phyloP scores from a whole-genome alignment of 2,113 vertebrate genomes.

The Pelmatolapia mariae region DNA sequence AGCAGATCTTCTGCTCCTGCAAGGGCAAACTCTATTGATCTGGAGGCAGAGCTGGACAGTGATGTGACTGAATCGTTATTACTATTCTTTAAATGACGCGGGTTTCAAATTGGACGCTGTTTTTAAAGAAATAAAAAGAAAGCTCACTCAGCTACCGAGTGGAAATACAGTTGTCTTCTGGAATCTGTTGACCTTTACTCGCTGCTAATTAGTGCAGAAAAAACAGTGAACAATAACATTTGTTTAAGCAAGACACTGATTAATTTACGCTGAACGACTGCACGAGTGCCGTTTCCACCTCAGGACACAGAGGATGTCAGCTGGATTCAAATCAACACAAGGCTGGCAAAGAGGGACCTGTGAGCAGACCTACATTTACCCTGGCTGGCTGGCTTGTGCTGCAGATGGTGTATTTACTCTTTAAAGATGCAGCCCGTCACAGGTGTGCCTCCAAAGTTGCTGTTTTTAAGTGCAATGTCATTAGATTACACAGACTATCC shows the following conservation, averaged over 20 bases:
- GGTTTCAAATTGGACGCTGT: rapidly evolving
- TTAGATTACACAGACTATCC: not conserved
- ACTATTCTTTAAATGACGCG: not conserved
- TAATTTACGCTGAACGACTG: not conserved
- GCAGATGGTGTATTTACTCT: not conserved
- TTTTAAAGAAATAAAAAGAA: not conserved
- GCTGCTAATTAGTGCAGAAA: constrained; percentile 10
- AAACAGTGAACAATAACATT: not conserved
- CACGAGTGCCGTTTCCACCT: not conserved
- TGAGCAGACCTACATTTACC: not conserved
- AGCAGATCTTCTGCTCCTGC: not conserved
- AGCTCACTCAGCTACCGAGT: not conserved
- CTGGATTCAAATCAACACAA: not conserved
- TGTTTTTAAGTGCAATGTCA: not conserved
- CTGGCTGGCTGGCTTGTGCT: not conserved
- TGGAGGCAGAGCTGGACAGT: not conserved
- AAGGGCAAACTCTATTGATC: not conserved
- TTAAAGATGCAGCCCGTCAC: not conserved
- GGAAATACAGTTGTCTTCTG: not conserved
- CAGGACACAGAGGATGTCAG: constrained; percentile 12
- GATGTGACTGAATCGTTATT: not conserved
- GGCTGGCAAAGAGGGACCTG: not conserved
- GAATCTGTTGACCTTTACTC: not conserved
- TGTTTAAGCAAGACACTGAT: not conserved
- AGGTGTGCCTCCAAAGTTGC: not conserved